Conservation (phyloP, 2,888 invertebrate genomes). For the Strigamia maritima region DNA sequence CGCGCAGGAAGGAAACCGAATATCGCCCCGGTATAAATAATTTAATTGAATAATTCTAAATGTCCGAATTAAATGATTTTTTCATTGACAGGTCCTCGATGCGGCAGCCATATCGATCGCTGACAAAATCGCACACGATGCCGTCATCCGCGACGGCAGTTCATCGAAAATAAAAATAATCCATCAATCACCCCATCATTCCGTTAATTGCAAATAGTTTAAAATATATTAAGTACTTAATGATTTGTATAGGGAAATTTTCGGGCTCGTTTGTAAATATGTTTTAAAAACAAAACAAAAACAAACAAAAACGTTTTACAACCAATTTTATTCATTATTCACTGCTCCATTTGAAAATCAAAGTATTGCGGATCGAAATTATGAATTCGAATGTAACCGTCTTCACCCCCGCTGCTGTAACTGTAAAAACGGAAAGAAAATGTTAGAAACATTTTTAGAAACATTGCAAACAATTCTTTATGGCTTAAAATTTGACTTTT, state of each 20-base stretch:
- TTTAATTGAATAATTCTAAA: not conserved
- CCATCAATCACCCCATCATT: not conserved
- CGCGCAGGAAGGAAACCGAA: conserved; percentile 70
- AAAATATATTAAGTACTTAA: too few relatives aligned
- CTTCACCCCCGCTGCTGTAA: conserved; percentile 96
- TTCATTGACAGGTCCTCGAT: conserved; percentile 39
- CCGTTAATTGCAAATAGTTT: too few relatives aligned
- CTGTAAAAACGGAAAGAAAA: too few relatives aligned
- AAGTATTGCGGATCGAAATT: conserved; percentile 94
- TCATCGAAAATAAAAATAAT: conserved; percentile 34
- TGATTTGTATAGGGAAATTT: too few relatives aligned
- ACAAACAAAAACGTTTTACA: not conserved
- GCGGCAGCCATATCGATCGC: conserved; percentile 36
- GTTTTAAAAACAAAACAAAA: not conserved
- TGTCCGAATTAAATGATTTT: not conserved
- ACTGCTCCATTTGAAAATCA: conserved; percentile 88
- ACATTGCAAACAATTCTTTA: too few relatives aligned
- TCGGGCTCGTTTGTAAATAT: not conserved
- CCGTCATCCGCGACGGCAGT: conserved; percentile 35
- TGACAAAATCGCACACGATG: conserved; percentile 42
- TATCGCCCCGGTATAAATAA: conserved; percentile 67
- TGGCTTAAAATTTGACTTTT: too few relatives aligned
- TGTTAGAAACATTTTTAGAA: too few relatives aligned
- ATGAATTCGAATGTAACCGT: conserved; percentile 95
- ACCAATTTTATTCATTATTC: conserved; percentile 40